A percentile compares a stretch with the other conserved stretches of the same genome.
phyloP scores from a whole-genome alignment of 2,888 invertebrate genomes.

The Drosophila anomalipes region DNA sequence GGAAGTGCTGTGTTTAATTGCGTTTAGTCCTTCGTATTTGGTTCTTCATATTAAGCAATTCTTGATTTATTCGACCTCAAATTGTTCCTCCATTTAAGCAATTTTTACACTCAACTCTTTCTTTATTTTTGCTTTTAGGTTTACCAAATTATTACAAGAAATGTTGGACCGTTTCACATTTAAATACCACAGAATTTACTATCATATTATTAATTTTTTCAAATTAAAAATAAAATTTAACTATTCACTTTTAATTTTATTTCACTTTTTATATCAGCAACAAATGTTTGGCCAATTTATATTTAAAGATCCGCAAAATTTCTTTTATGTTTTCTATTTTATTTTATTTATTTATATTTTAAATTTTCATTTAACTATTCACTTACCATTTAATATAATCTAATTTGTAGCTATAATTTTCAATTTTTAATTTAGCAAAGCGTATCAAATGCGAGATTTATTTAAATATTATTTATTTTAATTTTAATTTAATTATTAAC shows the following conservation, averaged over 20 bases:
- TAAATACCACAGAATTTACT: background rate
- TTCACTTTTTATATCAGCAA: background rate
- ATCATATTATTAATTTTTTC: background rate
- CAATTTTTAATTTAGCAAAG: background rate
- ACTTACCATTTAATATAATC: background rate
- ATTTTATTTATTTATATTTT: background rate
- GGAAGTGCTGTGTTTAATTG: background rate
- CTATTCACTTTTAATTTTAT: background rate
- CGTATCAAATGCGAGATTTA: background rate
- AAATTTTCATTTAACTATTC: background rate
- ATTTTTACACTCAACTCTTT: accelerated
- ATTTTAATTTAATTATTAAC: background rate
- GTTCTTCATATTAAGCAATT: background rate
- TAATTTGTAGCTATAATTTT: background rate
- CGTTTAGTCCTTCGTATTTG: no score
- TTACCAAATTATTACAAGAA: background rate
- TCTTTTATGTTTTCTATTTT: background rate
- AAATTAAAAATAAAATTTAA: background rate
- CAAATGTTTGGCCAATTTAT: background rate
- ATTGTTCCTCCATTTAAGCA: background rate
- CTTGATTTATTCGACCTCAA: background rate
- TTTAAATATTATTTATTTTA: background rate
- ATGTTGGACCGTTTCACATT: background rate
- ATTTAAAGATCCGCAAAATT: background rate
- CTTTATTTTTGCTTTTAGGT: background rate